These are phyloP conservation scores for Coracias cyanogaster DNA, from an alignment of 2,797 vertebrate genomes.

Conservation along the genomic window DNA sequence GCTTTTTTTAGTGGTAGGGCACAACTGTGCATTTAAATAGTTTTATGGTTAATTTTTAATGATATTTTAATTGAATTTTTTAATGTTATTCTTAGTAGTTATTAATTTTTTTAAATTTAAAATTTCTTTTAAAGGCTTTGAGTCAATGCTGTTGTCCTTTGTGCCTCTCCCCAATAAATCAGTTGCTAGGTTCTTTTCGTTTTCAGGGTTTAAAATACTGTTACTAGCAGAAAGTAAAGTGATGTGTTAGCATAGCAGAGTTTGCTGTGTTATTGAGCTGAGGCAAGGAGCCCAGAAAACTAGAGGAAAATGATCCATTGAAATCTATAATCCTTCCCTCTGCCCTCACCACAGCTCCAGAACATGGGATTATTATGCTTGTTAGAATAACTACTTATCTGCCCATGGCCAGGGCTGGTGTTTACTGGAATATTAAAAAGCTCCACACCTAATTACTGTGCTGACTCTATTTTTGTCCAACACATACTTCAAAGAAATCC, in stretches of 20 bases:
- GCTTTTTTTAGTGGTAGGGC: not conserved
- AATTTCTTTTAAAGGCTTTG: not conserved
- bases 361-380: slow-evolving; percentile 16
- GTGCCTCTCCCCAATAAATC: slow-evolving; percentile 3
- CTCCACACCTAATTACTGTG: not conserved
- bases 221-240: not conserved
- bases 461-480: slow-evolving; percentile 24
- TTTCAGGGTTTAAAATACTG: slow-evolving; percentile 7
- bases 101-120: not conserved
- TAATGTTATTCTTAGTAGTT: not conserved
- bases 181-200: not conserved
- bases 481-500: slow-evolving; percentile 4
- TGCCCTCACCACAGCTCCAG: not conserved
- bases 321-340: not conserved
- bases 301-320: not conserved
- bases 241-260: slow-evolving; percentile 13
- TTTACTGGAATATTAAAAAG: not conserved
- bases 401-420: not conserved
- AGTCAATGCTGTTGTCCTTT: not conserved
- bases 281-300: slow-evolving; percentile 61
- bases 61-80: not conserved
- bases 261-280: slow-evolving; percentile 31
- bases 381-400: not conserved
- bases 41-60: not conserved
- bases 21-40: not conserved